Conservation (phyloP, 2,113 vertebrate species). For the Rana temporaria region DNA sequence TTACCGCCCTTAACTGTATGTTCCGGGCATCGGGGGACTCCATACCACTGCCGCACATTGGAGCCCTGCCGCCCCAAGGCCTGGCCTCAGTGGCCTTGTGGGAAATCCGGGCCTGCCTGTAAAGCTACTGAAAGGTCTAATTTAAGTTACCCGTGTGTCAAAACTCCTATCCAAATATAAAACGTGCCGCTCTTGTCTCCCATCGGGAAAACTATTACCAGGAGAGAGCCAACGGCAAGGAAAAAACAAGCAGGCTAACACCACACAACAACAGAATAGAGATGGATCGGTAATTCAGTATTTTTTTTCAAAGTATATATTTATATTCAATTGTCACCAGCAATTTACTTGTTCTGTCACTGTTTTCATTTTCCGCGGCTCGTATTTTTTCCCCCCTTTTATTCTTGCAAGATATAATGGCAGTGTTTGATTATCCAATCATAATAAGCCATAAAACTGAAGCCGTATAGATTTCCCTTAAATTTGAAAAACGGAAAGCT, state of each 20-base stretch:
- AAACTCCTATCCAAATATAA: neutral
- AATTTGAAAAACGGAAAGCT: slow-evolving; percentile 67
- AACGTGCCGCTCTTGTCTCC: slow-evolving; percentile 1
- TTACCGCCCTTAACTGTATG: no score
- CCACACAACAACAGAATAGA: slow-evolving; percentile 3
- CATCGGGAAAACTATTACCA: slow-evolving; percentile 14
- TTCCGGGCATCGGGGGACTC: no score
- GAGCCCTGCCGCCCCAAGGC: no score
- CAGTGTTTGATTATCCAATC: slow-evolving; percentile 66
- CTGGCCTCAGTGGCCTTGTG: no score
- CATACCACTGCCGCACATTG: no score
- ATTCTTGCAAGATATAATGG: slow-evolving; percentile 56
- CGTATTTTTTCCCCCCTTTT: neutral
- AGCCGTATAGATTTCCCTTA: slow-evolving; percentile 66
- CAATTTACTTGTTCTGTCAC: slow-evolving; percentile 40
- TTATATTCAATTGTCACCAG: slow-evolving; percentile 43
- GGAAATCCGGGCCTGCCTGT: no score
- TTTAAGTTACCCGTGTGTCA: slow-evolving; percentile 28
- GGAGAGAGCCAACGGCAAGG: slow-evolving; percentile 19
- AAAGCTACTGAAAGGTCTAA: no score
- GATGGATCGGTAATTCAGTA: neutral
- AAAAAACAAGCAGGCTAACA: slow-evolving; percentile 19
- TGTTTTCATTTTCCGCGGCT: slow-evolving; percentile 17
- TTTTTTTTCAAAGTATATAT: slow-evolving; percentile 25
- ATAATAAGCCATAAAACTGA: slow-evolving; percentile 62